These are phyloP conservation scores for Drosophila phalerata DNA, from an alignment of 2,888 invertebrate species.

Conservation along the genomic window DNA sequence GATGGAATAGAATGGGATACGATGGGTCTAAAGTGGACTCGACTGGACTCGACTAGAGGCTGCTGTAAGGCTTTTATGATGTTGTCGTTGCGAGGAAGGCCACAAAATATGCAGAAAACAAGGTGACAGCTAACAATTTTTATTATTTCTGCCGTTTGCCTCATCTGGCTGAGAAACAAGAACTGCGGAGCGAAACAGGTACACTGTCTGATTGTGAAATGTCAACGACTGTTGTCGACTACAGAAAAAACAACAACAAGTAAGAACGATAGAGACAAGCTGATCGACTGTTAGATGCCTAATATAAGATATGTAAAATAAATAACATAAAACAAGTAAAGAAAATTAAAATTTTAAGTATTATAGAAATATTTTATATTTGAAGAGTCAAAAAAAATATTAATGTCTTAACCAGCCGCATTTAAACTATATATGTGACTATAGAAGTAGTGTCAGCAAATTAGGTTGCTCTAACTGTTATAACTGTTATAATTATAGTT, in stretches of 20 bases:
- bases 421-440: no score
- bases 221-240: constrained; percentile 44
- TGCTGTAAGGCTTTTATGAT: constrained; percentile 60
- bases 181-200: constrained; percentile 63
- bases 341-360: neutral
- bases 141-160: constrained; percentile 36
- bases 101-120: constrained; percentile 70
- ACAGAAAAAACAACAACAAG: neutral
- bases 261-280: neutral
- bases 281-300: neutral
- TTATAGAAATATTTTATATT: no score
- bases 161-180: constrained; percentile 43
- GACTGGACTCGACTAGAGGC: constrained; percentile 11
- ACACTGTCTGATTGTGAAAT: constrained; percentile 65
- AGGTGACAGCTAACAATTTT: constrained; percentile 72
- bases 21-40: constrained; percentile 17
- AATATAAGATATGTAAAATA: no score
- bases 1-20: constrained; percentile 1
- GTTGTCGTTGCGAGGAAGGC: constrained; percentile 44
- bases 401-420: no score
- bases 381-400: no score
- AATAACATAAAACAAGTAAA: neutral
- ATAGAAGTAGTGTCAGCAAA: neutral
- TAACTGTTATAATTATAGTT: no score
- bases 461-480: neutral